Evolutionary conservation across 2,113 vertebrate genomes (phyloP), one percentile per base, ranked within the genome.

Genomic region (Nothobranchius kuhntae): DNA sequence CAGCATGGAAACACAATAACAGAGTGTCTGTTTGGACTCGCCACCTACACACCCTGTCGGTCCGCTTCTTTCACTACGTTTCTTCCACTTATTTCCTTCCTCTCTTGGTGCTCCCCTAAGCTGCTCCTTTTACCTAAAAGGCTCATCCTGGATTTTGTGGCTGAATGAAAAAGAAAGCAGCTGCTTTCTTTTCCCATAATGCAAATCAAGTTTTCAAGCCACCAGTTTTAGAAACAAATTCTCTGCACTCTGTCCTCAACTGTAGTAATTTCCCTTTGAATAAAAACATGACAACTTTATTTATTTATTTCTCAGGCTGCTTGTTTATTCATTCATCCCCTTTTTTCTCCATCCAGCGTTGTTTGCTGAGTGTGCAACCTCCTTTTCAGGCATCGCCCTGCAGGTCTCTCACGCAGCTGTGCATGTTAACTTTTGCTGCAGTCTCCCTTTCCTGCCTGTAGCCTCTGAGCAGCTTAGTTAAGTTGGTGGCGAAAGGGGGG

Each of bases 301-400:
- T 83, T 73, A 69, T 74, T 72, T 52, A 59, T 73, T 74, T 64
- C 24, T 77, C 63, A 1, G 14, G 54, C 40, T 58, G 68, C 78
- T 86, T 76, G 75, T 77, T 79, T 81, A 80, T 81, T 80, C 82
- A 69, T 86, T 77, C 61, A 73, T 71, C 77, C 46, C 64, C 12
- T 61, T 65, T n/a, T 26, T 59, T 69, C 48, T 48, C 68, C 7
- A 50, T 48, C 53, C 30, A 40, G 24, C 42, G 14, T 66, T 30
- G 73, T 80, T 75, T 89, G 85, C 85, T 84, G 87, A 85, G 80
- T 74, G 1, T 71, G 73, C 76, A 78, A 1, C 65, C 61, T 76
- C 40, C 17, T 66, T 68, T 69, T 13, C 81, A 73, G 70, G 68
- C 78, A 13, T 71, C n/a, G n/a, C 73, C 79, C 81, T 68, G 79